Percentiles rank a stretch among this genome's conserved stretches.
phyloP scores from a whole-genome alignment of 2,797 vertebrate genomes.

The Manis crassicaudata region DNA sequence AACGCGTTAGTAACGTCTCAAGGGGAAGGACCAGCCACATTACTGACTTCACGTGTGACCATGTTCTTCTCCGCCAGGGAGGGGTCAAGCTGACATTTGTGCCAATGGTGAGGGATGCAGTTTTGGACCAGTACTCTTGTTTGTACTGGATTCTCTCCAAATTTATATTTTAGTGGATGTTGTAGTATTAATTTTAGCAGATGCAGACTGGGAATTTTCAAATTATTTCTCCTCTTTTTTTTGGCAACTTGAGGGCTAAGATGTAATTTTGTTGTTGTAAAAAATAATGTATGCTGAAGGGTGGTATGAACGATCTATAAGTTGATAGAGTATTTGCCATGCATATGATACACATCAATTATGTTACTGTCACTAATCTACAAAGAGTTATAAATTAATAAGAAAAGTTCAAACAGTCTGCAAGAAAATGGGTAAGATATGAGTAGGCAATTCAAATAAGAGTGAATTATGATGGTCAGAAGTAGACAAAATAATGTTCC shows the following conservation, averaged over 20 bases:
- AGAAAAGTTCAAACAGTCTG: not conserved
- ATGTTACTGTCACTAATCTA: not conserved
- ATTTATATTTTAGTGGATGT: not conserved
- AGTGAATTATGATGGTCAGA: not conserved
- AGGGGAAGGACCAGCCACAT: accelerated
- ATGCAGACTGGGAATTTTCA: not conserved
- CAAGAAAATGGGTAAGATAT: not conserved
- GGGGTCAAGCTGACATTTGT: not conserved
- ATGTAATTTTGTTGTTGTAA: not conserved
- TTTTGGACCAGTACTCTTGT: not conserved
- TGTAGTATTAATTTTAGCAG: not conserved
- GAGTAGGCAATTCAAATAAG: not conserved
- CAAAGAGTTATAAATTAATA: not conserved
- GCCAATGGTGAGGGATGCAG: not conserved
- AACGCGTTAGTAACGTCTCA: accelerated
- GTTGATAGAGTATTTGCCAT: not conserved
- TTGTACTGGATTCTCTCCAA: not conserved
- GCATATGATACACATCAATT: not conserved
- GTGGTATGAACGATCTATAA: not conserved
- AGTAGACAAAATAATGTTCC: not conserved
- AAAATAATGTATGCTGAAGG: not conserved
- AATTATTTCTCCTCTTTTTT: not conserved
- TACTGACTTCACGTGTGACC: not conserved
- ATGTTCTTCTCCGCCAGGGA: not conserved
- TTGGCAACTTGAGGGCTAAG: not conserved